Evolutionary conservation across 1,140 invertebrate species (phyloP).

Genomic region (Geopemphigus sp.): DNA sequence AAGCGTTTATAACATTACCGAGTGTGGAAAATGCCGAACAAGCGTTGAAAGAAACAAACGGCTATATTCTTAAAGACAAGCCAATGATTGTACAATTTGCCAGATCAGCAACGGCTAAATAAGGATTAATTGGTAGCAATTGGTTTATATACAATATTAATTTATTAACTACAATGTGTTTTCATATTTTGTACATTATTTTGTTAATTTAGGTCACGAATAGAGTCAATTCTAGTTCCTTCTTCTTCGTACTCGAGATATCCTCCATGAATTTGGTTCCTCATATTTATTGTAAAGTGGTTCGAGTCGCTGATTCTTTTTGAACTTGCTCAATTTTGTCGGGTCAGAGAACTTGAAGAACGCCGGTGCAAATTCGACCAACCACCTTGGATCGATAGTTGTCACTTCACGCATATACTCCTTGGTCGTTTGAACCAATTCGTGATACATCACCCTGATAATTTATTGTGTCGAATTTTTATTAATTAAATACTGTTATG

Average conservation of each 20-base stretch:
- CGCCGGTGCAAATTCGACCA: constrained; percentile 97
- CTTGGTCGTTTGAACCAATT: constrained; percentile 97
- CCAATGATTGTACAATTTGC: constrained; percentile 90
- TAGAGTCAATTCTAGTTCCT: constrained; percentile 67
- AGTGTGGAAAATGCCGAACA: constrained; percentile 67
- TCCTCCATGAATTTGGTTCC: constrained; percentile 98
- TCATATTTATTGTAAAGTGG: constrained; percentile 99
- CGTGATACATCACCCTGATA: constrained; percentile 94
- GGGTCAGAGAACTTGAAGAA: constrained; percentile 99
- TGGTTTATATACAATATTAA: not conserved
- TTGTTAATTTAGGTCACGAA: not conserved
- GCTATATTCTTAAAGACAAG: constrained; percentile 81
- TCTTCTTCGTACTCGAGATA: constrained; percentile 86
- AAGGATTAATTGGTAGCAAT: not conserved
- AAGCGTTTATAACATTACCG: constrained; percentile 86
- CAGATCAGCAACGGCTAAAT: constrained; percentile 60
- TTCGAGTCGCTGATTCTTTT: constrained; percentile 97
- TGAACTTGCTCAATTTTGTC: constrained; percentile 97
- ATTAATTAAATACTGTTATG: not conserved
- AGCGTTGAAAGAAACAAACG: constrained; percentile 84
- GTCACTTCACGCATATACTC: constrained; percentile 99
- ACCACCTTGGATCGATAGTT: constrained; percentile 98
- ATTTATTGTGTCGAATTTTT: constrained; percentile 51
- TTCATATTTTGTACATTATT: constrained; percentile 1
- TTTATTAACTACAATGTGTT: not conserved